Conservation (phyloP, 2,113 vertebrate genomes). For the Callipepla squamata region DNA sequence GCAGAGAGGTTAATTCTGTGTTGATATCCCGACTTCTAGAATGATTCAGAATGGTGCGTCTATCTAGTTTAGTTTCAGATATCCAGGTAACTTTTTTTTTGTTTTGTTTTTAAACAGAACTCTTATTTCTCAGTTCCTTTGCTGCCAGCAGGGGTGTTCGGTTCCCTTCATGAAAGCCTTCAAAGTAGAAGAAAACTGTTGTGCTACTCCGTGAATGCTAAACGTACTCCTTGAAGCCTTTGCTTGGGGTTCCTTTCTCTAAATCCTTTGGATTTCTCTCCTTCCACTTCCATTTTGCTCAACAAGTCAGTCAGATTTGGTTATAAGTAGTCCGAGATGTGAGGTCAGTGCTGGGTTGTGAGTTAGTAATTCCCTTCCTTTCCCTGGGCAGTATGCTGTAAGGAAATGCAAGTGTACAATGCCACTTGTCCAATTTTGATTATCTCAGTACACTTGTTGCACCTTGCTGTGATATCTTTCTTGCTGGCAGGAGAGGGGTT, state of each 20-base stretch:
- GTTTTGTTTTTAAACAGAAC: too few relatives aligned
- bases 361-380: background rate
- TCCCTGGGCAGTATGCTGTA: background rate
- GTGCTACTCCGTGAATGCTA: background rate
- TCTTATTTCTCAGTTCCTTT: background rate
- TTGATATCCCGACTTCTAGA: rapidly evolving
- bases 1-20: background rate
- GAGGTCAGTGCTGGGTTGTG: background rate
- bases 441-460: background rate
- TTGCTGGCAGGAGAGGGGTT: rapidly evolving
- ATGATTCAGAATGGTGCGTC: background rate
- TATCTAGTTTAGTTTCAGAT: background rate
- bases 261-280: background rate
- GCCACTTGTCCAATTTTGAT: background rate
- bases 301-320: background rate
- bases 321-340: background rate
- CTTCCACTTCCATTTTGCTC: background rate
- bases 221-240: background rate
- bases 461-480: rapidly evolving
- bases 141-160: background rate
- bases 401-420: background rate
- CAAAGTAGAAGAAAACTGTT: background rate
- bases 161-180: background rate
- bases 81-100: too few relatives aligned
- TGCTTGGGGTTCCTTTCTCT: background rate